Evolutionary conservation across 2,797 vertebrate genomes (phyloP).

Genomic region (Sebastes nivosus): DNA sequence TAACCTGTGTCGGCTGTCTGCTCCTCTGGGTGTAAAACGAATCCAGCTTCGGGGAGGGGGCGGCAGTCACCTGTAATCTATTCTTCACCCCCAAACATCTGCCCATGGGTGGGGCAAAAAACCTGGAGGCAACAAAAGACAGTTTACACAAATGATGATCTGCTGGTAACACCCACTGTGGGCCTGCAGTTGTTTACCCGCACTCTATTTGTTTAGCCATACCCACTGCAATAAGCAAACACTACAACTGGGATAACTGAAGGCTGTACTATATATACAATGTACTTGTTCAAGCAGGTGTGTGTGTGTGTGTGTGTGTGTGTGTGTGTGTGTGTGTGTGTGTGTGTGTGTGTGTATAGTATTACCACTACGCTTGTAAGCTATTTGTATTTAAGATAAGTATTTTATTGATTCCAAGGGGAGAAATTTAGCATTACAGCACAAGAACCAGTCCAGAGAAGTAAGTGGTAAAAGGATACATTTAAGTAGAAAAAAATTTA

Average conservation of each 20-base stretch:
- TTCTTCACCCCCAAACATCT: conserved; percentile 86
- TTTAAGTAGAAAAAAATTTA: neutral
- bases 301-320: neutral
- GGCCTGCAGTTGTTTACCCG: neutral
- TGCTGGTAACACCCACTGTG: neutral
- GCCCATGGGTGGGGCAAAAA: conserved; percentile 85
- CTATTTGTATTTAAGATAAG: neutral
- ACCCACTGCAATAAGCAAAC: neutral
- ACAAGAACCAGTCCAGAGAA: neutral
- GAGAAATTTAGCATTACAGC: neutral
- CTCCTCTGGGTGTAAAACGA: conserved; percentile 79
- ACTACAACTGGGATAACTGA: neutral
- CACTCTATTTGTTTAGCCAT: neutral
- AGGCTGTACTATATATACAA: neutral
- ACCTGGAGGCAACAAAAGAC: conserved; percentile 74
- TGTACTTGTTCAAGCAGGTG: neutral
- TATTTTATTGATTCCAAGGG: neutral
- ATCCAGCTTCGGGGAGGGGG: conserved; percentile 81
- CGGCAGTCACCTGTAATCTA: conserved; percentile 64
- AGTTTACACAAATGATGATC: conserved; percentile 5
- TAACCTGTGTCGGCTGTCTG: conserved; percentile 75
- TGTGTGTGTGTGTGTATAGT: neutral
- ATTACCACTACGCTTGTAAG: neutral
- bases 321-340: too few relatives aligned
- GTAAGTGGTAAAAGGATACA: neutral